Evolutionary conservation across 1,140 invertebrate species (phyloP).

Genomic region (Bombyx mori): ASM3026992v2 NC_085107.1:8765001-8765500

Average conservation of each 20-base stretch:
- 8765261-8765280: constrained; percentile 1
- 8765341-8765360: constrained; percentile 83
- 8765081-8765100: constrained; percentile 83
- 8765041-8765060: constrained; percentile 77
- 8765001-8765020: no score
- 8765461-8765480: no score
- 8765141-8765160: constrained; percentile 86
- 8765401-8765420: constrained; percentile 83
- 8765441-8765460: constrained; percentile 11
- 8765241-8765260: background rate
- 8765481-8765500: no score
- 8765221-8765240: constrained; percentile 33
- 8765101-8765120: constrained; percentile 88
- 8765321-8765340: constrained; percentile 83
- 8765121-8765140: constrained; percentile 87
- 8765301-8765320: constrained; percentile 83
- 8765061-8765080: constrained; percentile 83
- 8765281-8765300: constrained; percentile 80
- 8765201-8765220: constrained; percentile 63
- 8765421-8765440: constrained; percentile 82
- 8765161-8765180: constrained; percentile 74
- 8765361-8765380: constrained; percentile 85
- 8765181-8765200: constrained; percentile 73
- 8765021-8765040: constrained; percentile 78
- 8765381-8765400: constrained; percentile 79